phyloP scores from a whole-genome alignment of 1,140 invertebrate species.

The Pogonus chalceus region DNA sequence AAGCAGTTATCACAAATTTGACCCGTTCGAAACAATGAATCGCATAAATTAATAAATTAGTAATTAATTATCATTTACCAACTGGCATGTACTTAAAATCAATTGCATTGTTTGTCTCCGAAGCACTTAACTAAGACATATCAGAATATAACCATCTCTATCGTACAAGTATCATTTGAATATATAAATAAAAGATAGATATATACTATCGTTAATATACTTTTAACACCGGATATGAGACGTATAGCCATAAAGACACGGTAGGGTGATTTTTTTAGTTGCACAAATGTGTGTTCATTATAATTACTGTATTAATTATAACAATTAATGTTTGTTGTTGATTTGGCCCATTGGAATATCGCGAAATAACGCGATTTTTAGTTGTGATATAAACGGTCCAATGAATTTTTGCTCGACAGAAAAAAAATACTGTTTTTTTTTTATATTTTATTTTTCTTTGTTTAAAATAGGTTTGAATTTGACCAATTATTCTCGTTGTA shows the following conservation, averaged over 20 bases:
- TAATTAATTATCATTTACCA: conserved; percentile 29
- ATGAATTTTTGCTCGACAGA: background rate
- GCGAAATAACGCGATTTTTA: background rate
- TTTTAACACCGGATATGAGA: background rate
- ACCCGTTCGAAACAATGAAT: background rate
- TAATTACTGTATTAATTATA: background rate
- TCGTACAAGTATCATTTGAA: background rate
- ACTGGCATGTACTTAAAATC: conserved; percentile 26
- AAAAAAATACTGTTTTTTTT: too few species aligned
- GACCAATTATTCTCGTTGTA: too few species aligned
- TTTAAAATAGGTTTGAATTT: too few species aligned
- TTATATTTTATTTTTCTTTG: too few species aligned
- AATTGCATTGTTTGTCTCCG: conserved; percentile 13
- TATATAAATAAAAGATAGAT: background rate
- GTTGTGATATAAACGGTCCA: background rate
- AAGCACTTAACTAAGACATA: background rate
- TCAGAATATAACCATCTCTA: too few species aligned
- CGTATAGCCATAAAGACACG: background rate
- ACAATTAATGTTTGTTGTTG: too few species aligned
- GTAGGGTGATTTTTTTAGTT: background rate
- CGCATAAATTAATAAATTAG: conserved; percentile 33
- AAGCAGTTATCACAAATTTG: background rate
- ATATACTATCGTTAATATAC: background rate
- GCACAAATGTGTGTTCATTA: background rate
- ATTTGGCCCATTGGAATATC: background rate